Percentiles rank a stretch among this genome's conserved stretches.
Evolutionary conservation across 53 echinoderm and acorn worm genomes (phyloP).

Genomic region (Holothuria leucospilota): DNA sequence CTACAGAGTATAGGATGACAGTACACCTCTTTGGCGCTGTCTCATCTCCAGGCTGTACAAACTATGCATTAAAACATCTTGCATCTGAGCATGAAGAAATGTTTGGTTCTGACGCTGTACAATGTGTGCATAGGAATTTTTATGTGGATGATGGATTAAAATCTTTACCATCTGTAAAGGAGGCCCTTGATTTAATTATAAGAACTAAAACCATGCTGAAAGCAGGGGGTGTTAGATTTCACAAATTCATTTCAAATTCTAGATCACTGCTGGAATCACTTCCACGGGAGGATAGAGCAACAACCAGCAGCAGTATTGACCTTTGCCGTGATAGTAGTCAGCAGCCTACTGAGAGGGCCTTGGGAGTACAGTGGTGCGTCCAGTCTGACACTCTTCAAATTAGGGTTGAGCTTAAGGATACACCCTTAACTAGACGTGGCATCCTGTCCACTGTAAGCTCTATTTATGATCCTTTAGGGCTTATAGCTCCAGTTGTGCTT

Average conservation of each 20-base stretch:
- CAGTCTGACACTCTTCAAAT: conserved; percentile 58
- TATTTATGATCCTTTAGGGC: conserved; percentile 74
- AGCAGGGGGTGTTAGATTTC: conserved; percentile 59
- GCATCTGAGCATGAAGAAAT: conserved; percentile 35
- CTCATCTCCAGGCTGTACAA: conserved; percentile 66
- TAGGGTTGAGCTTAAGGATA: conserved; percentile 36
- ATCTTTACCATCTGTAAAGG: conserved; percentile 47
- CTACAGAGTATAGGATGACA: conserved; percentile 67
- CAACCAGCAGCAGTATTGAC: conserved; percentile 6
- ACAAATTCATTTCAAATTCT: conserved; percentile 69
- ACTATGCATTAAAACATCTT: conserved; percentile 57
- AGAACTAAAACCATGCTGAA: conserved; percentile 44
- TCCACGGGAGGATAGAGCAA: conserved; percentile 47
- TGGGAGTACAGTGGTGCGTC: conserved; percentile 53
- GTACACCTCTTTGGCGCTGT: conserved; percentile 75
- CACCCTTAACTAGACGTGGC: conserved; percentile 52
- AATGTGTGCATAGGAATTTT: conserved; percentile 40
- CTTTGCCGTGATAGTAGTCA: background rate
- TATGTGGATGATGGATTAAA: conserved; percentile 73
- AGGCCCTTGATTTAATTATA: conserved; percentile 58
- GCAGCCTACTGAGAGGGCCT: background rate
- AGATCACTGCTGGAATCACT: conserved; percentile 55
- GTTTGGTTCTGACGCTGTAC: background rate
- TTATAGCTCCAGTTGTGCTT: conserved; percentile 39
- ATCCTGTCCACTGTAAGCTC: conserved; percentile 70